A percentile compares a stretch with the other conserved stretches of the same genome.
phyloP scores from a whole-genome alignment of 1,140 invertebrate genomes.

The Eriocheir sinensis region DNA sequence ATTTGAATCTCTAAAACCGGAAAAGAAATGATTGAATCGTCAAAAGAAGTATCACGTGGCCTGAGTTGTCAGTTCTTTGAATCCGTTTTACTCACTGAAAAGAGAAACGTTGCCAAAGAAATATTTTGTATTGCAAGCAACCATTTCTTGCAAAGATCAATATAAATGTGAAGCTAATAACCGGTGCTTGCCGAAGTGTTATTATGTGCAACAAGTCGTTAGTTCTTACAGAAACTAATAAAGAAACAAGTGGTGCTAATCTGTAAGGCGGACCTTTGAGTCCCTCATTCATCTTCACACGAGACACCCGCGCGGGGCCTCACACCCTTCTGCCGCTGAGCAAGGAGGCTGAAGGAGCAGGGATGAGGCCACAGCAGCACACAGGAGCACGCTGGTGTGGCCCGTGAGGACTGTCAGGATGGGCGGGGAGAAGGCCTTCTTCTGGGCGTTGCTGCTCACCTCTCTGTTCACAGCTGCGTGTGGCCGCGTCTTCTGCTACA shows the following conservation, averaged over 20 bases:
- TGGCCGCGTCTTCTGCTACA: constrained; percentile 82
- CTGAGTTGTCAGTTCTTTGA: no score
- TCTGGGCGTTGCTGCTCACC: constrained; percentile 31
- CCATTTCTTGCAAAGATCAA: no score
- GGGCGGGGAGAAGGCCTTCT: not conserved
- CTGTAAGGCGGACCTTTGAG: not conserved
- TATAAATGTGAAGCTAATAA: not conserved
- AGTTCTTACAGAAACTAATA: no score
- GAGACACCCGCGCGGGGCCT: not conserved
- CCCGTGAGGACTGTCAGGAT: not conserved
- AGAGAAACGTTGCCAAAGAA: no score
- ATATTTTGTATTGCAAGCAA: no score
- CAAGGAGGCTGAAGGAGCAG: not conserved
- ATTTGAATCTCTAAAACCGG: no score
- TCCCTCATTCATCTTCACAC: not conserved
- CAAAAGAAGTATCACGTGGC: no score
- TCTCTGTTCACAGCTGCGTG: constrained; percentile 57
- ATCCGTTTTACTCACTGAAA: no score
- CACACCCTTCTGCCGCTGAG: not conserved
- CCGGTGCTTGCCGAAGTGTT: not conserved
- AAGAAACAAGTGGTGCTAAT: not conserved
- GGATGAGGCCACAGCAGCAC: not conserved
- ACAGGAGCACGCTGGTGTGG: not conserved
- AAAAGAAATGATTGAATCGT: no score
- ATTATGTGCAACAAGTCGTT: not conserved